A percentile compares a stretch with the other conserved stretches of the same genome.
Conservation (phyloP, 1,140 invertebrate species). For the Nebria ingens region DNA sequence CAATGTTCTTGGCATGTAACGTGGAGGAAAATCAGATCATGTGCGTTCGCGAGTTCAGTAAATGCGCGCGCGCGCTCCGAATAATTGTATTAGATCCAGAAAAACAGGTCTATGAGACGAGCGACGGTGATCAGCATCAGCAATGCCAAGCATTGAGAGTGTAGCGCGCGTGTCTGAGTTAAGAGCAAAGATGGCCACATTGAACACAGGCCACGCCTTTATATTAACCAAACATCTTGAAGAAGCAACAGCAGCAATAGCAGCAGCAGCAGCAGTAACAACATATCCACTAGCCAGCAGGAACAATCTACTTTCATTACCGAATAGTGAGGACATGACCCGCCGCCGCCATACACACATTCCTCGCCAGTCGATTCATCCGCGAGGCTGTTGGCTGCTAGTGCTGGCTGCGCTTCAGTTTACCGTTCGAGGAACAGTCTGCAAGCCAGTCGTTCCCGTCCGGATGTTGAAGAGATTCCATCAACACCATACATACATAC, state of each 20-base stretch:
- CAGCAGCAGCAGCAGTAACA: slow-evolving; percentile 1
- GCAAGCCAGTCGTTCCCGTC: no score
- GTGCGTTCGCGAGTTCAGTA: neutral
- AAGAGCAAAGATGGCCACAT: neutral
- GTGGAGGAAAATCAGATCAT: neutral
- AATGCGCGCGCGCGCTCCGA: neutral
- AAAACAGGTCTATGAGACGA: neutral
- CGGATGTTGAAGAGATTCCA: no score
- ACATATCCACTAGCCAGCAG: no score
- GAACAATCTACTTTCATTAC: slow-evolving; percentile 9
- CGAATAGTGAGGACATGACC: neutral
- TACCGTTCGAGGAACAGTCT: no score
- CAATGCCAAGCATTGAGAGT: no score
- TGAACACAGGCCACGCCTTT: neutral
- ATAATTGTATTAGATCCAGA: neutral
- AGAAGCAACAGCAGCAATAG: neutral
- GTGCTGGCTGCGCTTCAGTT: no score
- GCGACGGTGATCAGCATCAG: neutral
- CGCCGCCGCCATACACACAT: neutral
- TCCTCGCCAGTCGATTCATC: neutral
- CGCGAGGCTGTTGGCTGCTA: no score
- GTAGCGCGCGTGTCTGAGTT: neutral
- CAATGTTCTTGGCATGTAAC: no score
- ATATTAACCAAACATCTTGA: neutral
- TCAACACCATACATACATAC: no score